Base-by-base conservation (phyloP, 2,797 vertebrate genomes). In the Spinus pinus region DNA sequence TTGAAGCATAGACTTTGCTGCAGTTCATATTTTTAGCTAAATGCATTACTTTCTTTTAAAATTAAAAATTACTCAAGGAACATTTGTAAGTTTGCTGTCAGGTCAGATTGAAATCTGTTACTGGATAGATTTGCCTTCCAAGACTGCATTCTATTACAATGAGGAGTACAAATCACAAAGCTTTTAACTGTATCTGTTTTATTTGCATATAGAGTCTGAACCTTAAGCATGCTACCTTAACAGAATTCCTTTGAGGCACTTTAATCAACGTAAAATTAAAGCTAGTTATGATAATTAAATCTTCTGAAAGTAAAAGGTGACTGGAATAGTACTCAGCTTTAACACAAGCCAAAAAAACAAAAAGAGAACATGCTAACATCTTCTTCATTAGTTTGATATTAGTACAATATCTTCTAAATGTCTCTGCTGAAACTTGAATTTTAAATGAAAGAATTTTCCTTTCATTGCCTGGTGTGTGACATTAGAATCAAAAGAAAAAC, bases 191-290 rank as follows among this genome's bases (percentile, higher is more conserved):
- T 57, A 20, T 75, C 67, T 77, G 3, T 21, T 93, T 91, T 69
- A 81, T 93, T 90, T 91, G 54, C 37, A 54, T 61, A 58, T 66
- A 21, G 23, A 39, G n/a, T 65, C n/a, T 80, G 39, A 70, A 91
- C 65, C 30, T 86, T 67, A 53, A 71, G 21, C 31, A 56, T 61
- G 7, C 15, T 91, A 87, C 65, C 28, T 66, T 81, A 86, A 57
- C 0, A 0, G 69, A 80, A 78, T 57, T 92, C 71, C 47, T 90
- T 53, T 64, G 78, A 93, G 80, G 27, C 14, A 74, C n/a, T 31
- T 85, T 91, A 94, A 94, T 95, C 61, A 91, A 77, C 0, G 8
- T 31, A 88, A 96, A 96, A 91, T 89, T 92, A 69, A 80, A 72
- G 22, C 31, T 87, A 95, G 89, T 92, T 86, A 87, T 75, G 61